Evolutionary conservation across 2,113 vertebrate species (phyloP).

Genomic region (Leptocoma aspasia): DNA sequence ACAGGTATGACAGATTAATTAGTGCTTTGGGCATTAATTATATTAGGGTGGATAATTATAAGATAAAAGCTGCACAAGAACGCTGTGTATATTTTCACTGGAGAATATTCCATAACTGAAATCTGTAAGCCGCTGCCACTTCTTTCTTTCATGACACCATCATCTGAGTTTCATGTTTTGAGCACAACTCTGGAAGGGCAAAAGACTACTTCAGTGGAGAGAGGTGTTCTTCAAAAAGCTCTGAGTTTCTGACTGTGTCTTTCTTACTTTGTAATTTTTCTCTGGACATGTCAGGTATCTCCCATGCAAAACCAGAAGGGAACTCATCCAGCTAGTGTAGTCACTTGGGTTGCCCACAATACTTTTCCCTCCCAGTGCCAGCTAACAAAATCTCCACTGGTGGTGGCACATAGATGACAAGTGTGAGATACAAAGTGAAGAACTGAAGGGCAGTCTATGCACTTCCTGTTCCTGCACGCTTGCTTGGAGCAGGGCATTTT

Average conservation of each 20-base stretch:
- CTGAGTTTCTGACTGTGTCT: background rate
- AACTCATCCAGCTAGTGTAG: background rate
- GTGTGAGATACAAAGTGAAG: background rate
- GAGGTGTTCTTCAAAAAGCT: background rate
- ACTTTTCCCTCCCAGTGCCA: background rate
- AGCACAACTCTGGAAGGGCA: background rate
- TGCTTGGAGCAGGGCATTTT: background rate
- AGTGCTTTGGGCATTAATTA: background rate
- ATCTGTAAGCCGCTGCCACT: background rate
- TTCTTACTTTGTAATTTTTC: background rate
- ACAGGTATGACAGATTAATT: background rate
- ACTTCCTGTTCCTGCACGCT: fast-evolving
- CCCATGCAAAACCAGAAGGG: background rate
- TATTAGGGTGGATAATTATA: background rate
- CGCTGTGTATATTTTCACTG: background rate
- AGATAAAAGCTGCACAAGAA: background rate
- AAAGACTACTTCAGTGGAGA: background rate
- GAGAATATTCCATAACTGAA: background rate
- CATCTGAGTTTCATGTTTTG: background rate
- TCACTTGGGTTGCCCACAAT: background rate
- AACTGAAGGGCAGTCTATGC: background rate
- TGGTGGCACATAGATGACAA: background rate
- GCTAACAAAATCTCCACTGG: background rate
- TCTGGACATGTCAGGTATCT: background rate
- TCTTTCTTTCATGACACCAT: background rate